A percentile compares a stretch with the other conserved stretches of the same genome.
phyloP scores from a whole-genome alignment of 2,888 invertebrate genomes.

The Uloborus plumipes region DNA sequence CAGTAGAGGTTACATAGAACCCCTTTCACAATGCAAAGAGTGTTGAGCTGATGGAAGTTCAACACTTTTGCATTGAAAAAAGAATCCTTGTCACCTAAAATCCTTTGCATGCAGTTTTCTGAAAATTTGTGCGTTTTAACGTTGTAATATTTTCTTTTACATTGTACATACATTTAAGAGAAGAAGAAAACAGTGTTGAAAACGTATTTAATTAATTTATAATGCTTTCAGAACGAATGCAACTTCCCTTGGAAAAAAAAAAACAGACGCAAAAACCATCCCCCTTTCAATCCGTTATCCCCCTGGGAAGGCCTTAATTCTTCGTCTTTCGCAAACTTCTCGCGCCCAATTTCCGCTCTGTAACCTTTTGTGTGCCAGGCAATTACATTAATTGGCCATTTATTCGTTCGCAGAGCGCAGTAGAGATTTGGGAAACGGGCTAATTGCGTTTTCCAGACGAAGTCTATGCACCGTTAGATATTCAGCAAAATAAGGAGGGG shows the following conservation, averaged over 20 bases:
- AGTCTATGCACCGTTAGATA: slow-evolving; percentile 20
- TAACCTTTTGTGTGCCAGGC: slow-evolving; percentile 34
- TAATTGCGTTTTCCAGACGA: slow-evolving; percentile 44
- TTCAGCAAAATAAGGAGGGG: not conserved
- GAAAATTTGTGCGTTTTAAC: too few relatives aligned
- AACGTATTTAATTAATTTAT: too few relatives aligned
- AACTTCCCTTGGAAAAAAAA: not conserved
- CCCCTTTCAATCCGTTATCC: slow-evolving; percentile 14
- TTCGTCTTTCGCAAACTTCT: slow-evolving; percentile 17
- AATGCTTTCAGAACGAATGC: too few relatives aligned
- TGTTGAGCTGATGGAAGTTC: too few relatives aligned
- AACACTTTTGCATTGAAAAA: too few relatives aligned
- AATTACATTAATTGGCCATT: slow-evolving; percentile 64
- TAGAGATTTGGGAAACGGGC: slow-evolving; percentile 24
- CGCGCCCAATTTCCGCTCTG: slow-evolving; percentile 50
- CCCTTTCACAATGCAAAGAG: too few relatives aligned
- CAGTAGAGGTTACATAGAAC: too few relatives aligned
- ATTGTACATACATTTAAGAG: too few relatives aligned
- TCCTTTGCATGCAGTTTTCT: too few relatives aligned
- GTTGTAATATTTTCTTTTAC: too few relatives aligned
- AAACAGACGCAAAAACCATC: not conserved
- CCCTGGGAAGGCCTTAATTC: slow-evolving; percentile 14
- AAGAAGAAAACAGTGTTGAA: too few relatives aligned
- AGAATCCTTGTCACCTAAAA: too few relatives aligned
- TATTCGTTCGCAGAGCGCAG: slow-evolving; percentile 13